These are phyloP conservation scores for Karalla daura DNA, from an alignment of 2,797 vertebrate genomes.

Conservation along the genomic window DNA sequence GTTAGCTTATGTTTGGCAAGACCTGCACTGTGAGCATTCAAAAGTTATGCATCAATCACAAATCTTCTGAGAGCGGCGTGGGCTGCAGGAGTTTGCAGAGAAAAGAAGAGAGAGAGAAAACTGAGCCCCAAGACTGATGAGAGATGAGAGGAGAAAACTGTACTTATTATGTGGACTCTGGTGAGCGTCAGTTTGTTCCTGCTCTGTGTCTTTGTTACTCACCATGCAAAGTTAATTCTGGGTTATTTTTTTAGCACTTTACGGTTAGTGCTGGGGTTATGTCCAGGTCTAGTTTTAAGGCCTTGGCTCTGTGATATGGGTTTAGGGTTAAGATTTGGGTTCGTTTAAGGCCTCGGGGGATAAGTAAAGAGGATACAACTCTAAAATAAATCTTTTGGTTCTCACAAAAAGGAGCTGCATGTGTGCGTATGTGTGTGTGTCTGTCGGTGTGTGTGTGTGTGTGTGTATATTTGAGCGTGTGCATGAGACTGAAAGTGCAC, in stretches of 20 bases:
- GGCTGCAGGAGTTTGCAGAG: neutral
- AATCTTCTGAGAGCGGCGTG: neutral
- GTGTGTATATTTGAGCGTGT: slow-evolving; percentile 3
- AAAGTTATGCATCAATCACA: no score
- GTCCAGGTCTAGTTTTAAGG: slow-evolving; percentile 1
- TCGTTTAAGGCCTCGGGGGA: slow-evolving; percentile 7
- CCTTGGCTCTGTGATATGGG: neutral
- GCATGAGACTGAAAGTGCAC: slow-evolving; percentile 5
- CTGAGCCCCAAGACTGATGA: no score
- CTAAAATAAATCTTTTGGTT: slow-evolving; percentile 21
- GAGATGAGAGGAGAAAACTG: neutral
- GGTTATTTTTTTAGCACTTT: slow-evolving; percentile 11
- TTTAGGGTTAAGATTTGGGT: neutral
- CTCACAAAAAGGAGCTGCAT: slow-evolving; percentile 7
- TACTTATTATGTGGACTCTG: neutral
- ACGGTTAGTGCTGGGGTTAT: slow-evolving; percentile 8
- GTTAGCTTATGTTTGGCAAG: no score
- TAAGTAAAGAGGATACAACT: slow-evolving; percentile 1
- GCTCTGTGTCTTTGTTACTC: neutral
- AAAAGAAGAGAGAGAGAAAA: neutral
- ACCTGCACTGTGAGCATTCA: no score
- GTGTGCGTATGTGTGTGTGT: neutral
- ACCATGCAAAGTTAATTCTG: slow-evolving; percentile 1
- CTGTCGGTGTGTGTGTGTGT: neutral
- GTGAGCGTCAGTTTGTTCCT: neutral